Conservation (phyloP, 2,888 invertebrate genomes). For the Drosophila aldrichi region DNA sequence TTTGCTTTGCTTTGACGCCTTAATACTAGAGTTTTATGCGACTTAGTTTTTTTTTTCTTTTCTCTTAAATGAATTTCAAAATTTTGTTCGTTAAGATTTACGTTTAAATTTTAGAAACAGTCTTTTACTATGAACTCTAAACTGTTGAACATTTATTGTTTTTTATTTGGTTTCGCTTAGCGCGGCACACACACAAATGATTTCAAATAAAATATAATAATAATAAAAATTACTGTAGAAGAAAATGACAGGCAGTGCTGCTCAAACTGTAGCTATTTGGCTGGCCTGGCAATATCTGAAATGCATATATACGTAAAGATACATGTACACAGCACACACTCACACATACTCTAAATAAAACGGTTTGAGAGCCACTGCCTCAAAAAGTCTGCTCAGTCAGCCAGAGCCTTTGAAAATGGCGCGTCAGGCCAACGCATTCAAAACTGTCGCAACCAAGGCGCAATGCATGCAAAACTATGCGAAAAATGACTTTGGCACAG, state of each 20-base stretch:
- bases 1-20: conserved; percentile 53
- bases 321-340: conserved; percentile 20
- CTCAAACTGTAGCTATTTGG: conserved; percentile 63
- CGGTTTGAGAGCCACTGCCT: conserved; percentile 23
- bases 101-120: conserved; percentile 74
- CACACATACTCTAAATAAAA: conserved; percentile 2
- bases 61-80: conserved; percentile 20
- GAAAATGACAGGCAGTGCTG: conserved; percentile 32
- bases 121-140: conserved; percentile 80
- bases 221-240: conserved; percentile 19
- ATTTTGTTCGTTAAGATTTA: conserved; percentile 48
- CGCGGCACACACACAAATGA: conserved; percentile 11
- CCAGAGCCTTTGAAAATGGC: conserved; percentile 26
- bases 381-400: conserved; percentile 20
- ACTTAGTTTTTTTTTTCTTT: conserved; percentile 22
- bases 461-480: conserved; percentile 52
- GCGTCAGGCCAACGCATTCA: conserved; percentile 11
- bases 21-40: conserved; percentile 46
- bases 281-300: conserved; percentile 76
- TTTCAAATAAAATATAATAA: conserved; percentile 4
- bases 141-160: conserved; percentile 52
- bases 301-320: conserved; percentile 41
- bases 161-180: conserved; percentile 17
- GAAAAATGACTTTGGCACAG: conserved; percentile 54
- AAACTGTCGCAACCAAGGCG: conserved; percentile 39